Conservation (phyloP, 2,888 invertebrate species). For the Flexamia atlantica region DNA sequence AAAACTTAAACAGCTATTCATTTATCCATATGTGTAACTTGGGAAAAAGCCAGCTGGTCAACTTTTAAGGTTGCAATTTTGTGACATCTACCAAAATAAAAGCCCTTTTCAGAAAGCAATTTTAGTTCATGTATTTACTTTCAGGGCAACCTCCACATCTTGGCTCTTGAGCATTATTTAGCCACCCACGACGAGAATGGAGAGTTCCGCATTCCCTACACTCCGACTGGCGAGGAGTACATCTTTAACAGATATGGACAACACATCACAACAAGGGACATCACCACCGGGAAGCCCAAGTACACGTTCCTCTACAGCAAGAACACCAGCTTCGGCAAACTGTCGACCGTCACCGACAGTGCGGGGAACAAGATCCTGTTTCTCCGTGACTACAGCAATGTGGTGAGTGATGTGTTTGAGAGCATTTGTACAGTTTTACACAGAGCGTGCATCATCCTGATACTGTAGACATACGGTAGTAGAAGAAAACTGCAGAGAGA, state of each 20-base stretch:
- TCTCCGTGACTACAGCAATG: constrained; percentile 93
- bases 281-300: constrained; percentile 95
- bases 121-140: too few species aligned
- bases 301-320: constrained; percentile 98
- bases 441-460: too few species aligned
- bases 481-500: too few species aligned
- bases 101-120: too few species aligned
- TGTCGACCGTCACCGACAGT: constrained; percentile 95
- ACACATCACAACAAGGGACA: constrained; percentile 95
- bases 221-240: constrained; percentile 94
- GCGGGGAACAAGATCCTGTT: constrained; percentile 96
- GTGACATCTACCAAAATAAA: too few species aligned
- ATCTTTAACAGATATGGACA: constrained; percentile 94
- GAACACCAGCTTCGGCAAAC: constrained; percentile 95
- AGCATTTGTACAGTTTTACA: too few species aligned
- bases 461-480: too few species aligned
- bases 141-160: constrained; percentile 86
- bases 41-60: too few species aligned
- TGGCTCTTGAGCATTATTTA: constrained; percentile 91
- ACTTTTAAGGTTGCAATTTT: too few species aligned
- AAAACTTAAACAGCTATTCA: too few species aligned
- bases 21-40: too few species aligned
- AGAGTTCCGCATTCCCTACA: constrained; percentile 76
- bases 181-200: constrained; percentile 93
- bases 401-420: constrained; percentile 80